These are phyloP conservation scores for Sebastes vulpes DNA, from an alignment of 2,797 vertebrate genomes.

Conservation along the genomic window DNA sequence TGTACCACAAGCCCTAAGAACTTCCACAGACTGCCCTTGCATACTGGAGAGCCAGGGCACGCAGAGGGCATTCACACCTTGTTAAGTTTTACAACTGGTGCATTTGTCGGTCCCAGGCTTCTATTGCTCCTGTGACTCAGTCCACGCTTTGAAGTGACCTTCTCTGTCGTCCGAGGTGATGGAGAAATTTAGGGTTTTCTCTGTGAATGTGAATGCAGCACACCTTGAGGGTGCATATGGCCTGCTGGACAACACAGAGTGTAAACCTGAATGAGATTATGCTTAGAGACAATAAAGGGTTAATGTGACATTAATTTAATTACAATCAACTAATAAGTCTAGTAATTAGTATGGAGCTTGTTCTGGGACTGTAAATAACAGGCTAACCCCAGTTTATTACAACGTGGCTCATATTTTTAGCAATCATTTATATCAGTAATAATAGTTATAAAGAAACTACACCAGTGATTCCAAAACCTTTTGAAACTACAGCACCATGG, in stretches of 20 bases:
- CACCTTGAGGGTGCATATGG: conserved; percentile 39
- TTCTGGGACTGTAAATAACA: background rate
- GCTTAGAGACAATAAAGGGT: background rate
- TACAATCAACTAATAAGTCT: background rate
- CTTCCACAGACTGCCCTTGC: conserved; percentile 59
- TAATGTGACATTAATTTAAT: conserved; percentile 4
- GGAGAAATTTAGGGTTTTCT: conserved; percentile 57
- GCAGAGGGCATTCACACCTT: conserved; percentile 87
- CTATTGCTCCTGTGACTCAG: conserved; percentile 76
- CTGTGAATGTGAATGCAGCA: conserved; percentile 57
- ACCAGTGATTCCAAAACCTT: background rate
- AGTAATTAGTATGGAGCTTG: background rate
- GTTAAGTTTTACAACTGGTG: conserved; percentile 88
- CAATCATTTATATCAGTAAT: background rate
- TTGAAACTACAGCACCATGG: background rate
- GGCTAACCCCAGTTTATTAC: background rate
- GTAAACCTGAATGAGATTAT: background rate
- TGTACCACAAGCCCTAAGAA: conserved; percentile 30
- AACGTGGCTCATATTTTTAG: background rate
- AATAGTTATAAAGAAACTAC: background rate
- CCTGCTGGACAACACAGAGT: background rate
- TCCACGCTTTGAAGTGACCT: conserved; percentile 83
- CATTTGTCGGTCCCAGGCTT: conserved; percentile 83
- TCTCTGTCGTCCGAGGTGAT: conserved; percentile 58
- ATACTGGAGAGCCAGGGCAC: conserved; percentile 75